Evolutionary conservation across 2,797 vertebrate genomes (phyloP).

Genomic region (Pseudotriccus pelzelni): DNA sequence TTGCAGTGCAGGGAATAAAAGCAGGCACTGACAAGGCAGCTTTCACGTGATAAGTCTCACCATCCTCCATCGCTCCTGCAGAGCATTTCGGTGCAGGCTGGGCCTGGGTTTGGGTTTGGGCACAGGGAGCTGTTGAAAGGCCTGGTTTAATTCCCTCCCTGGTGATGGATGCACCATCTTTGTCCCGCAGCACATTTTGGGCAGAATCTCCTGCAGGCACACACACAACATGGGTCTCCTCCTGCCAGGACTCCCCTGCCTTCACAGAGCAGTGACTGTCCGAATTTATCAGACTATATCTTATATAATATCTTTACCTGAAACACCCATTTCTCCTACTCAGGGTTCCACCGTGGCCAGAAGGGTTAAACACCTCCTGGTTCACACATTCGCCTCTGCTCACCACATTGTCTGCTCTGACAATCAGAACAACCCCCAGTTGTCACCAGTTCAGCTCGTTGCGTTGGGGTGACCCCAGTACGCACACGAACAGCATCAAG

Average conservation of each 20-base stretch:
- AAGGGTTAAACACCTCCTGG: background rate
- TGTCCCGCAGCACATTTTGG: background rate
- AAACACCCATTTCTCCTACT: background rate
- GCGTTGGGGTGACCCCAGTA: background rate
- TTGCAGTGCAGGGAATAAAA: slow-evolving; percentile 6
- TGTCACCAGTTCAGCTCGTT: background rate
- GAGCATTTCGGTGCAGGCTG: background rate
- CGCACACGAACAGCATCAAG: background rate
- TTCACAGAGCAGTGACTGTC: accelerated
- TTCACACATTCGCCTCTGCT: background rate
- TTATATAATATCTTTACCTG: background rate
- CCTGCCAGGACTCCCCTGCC: background rate
- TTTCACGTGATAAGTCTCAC: background rate
- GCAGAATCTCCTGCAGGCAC: background rate
- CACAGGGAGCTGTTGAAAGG: background rate
- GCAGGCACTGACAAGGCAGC: background rate
- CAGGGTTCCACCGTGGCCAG: background rate
- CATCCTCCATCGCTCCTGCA: background rate
- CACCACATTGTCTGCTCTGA: background rate
- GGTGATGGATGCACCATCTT: background rate
- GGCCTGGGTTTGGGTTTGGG: background rate
- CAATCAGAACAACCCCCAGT: background rate
- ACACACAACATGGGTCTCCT: accelerated
- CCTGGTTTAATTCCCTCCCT: background rate
- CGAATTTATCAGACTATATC: no score